Percentiles rank a stretch among this genome's conserved stretches.
Evolutionary conservation across 2,113 vertebrate genomes (phyloP).

Genomic region (Laterallus jamaicensis): DNA sequence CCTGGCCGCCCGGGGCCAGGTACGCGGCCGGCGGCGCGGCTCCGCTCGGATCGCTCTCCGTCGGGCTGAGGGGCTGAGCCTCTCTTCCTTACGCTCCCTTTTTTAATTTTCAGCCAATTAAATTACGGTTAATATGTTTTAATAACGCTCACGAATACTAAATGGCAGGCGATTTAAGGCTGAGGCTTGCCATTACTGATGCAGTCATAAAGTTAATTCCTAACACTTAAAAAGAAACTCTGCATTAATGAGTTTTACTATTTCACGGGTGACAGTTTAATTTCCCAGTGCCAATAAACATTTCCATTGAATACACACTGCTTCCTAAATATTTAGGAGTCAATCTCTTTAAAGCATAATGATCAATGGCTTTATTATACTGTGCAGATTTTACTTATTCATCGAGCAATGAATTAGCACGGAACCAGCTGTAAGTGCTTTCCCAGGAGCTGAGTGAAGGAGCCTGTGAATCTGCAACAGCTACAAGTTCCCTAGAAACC

Average conservation of each 20-base stretch:
- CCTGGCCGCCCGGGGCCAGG: not conserved
- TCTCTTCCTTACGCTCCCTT: fast-evolving
- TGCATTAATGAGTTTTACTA: slow-evolving; percentile 70
- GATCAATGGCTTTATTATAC: slow-evolving; percentile 59
- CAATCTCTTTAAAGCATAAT: slow-evolving; percentile 54
- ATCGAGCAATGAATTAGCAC: slow-evolving; percentile 54
- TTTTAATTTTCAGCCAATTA: slow-evolving; percentile 27
- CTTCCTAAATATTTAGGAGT: slow-evolving; percentile 72
- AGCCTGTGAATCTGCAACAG: slow-evolving; percentile 22
- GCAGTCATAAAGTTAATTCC: slow-evolving; percentile 62
- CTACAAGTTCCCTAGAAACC: slow-evolving; percentile 30
- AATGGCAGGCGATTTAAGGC: slow-evolving; percentile 50
- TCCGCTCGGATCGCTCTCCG: fast-evolving
- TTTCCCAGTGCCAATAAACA: slow-evolving; percentile 67
- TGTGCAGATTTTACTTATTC: slow-evolving; percentile 61
- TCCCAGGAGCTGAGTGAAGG: slow-evolving; percentile 22
- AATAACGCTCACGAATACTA: slow-evolving; percentile 41
- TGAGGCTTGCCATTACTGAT: slow-evolving; percentile 38
- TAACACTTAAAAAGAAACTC: slow-evolving; percentile 70
- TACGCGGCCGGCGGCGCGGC: not conserved
- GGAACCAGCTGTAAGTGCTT: slow-evolving; percentile 39
- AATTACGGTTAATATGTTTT: slow-evolving; percentile 62
- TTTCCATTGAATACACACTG: slow-evolving; percentile 37
- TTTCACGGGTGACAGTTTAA: slow-evolving; percentile 73
- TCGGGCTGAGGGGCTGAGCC: not conserved